These are phyloP conservation scores for Syncerus caffer DNA, from an alignment of 2,797 vertebrate genomes.

Conservation along the genomic window DNA sequence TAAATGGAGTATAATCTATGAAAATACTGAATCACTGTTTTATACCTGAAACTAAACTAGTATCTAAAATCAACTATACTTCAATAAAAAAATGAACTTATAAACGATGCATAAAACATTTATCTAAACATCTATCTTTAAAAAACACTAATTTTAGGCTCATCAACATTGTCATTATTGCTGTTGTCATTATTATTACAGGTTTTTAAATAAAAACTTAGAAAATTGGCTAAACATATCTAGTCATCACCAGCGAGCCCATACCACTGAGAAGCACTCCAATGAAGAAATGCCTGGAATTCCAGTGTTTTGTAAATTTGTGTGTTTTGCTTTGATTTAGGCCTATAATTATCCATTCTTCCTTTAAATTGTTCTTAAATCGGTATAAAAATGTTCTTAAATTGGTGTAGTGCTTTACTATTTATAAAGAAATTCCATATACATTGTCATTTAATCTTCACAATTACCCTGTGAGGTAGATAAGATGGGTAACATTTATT, in stretches of 20 bases:
- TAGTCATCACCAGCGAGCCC: neutral
- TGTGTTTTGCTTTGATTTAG: neutral
- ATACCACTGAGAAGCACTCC: neutral
- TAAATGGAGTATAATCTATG: neutral
- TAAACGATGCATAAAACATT: neutral
- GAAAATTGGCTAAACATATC: neutral
- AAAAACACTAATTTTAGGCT: neutral
- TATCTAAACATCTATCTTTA: neutral
- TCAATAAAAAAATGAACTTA: constrained; percentile 31
- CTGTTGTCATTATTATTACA: neutral
- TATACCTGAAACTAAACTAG: neutral
- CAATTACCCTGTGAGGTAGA: neutral
- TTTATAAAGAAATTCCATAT: neutral
- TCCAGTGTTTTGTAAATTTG: neutral
- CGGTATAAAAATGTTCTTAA: neutral
- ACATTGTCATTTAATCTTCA: constrained; percentile 26
- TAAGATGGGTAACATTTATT: constrained; percentile 29
- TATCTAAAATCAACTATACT: neutral
- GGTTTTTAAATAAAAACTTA: constrained; percentile 20
- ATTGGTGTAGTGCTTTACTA: neutral
- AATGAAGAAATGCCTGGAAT: constrained; percentile 33
- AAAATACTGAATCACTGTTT: neutral
- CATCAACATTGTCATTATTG: constrained; percentile 17
- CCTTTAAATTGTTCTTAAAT: constrained; percentile 15
- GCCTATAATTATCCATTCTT: neutral